Conservation (phyloP, 1,140 invertebrate species). For the Cherax destructor region DNA sequence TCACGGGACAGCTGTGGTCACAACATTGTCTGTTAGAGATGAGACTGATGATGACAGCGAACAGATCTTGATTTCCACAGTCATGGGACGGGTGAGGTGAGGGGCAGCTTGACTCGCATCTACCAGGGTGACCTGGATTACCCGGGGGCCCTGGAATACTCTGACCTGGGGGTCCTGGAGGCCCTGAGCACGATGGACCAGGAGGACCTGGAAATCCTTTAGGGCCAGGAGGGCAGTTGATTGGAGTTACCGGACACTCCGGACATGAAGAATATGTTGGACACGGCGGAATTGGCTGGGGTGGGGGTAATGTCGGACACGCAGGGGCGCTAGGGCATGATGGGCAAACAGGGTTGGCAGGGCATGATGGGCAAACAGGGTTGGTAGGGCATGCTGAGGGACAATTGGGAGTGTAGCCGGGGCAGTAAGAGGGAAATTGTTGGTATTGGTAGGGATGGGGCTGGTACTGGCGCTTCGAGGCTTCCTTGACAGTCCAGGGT, state of each 20-base stretch:
- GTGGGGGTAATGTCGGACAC: background rate
- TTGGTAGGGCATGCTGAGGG: background rate
- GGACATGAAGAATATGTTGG: background rate
- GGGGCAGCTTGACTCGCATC: background rate
- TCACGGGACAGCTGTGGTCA: slow-evolving; percentile 8
- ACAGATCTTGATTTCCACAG: background rate
- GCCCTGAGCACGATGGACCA: slow-evolving; percentile 15
- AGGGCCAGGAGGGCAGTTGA: slow-evolving; percentile 30
- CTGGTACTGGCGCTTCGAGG: background rate
- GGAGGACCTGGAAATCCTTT: slow-evolving; percentile 19
- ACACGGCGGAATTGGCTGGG: background rate
- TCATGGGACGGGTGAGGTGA: background rate
- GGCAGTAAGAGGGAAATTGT: no score
- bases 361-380: background rate
- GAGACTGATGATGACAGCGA: background rate
- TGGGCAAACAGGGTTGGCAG: background rate
- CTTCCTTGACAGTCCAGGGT: background rate
- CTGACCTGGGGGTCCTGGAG: slow-evolving; percentile 23
- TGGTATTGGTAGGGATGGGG: background rate
- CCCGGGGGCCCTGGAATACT: slow-evolving; percentile 32
- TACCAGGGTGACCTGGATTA: slow-evolving; percentile 12
- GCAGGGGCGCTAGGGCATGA: background rate
- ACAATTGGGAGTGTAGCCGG: background rate
- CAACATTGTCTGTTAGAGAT: slow-evolving; percentile 12
- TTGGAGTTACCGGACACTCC: background rate